Base-by-base conservation (phyloP, 2,888 invertebrate genomes). In the Cantharis flavilabris region DNA sequence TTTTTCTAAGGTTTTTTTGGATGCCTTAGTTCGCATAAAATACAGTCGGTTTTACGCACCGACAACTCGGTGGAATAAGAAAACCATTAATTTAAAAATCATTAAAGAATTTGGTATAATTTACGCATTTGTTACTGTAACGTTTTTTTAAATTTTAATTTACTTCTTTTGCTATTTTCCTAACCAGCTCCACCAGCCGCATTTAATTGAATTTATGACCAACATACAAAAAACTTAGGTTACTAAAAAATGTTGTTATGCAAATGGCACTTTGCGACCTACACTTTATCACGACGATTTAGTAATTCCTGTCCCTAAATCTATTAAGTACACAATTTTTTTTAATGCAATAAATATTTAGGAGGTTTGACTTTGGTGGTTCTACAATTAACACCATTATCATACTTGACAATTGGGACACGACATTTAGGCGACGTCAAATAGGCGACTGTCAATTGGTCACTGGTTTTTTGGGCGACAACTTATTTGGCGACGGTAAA, bases 1-100 rank as follows among this genome's bases (percentile, higher is more conserved):
- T 73, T 73, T 73, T 73, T 73, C 26, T 72, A 72, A 72, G 72
- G 72, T 64, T 30, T 64, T 20, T 72, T 28, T 28, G 64, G 64
- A 65, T 67, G 16, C 30, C 18, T 65, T 64, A 63, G 64, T 64
- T 72, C 72, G 63, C 64, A 72, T 72, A 72, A 72, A 72, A 72
- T 72, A 16, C 72, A 16, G 72, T 18, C 26, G 72, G 72, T 28
- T 30, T 30, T 65, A 64, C 72, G 72, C 16, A 70, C 49, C 28
- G 63, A 26, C 64, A 16, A 13, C 26, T 23, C 26, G n/a, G 62
- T 14, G 28, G 26, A 71, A 30, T 64, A 72, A 26, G 18, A 62
- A 64, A 28, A 64, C 26, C 72, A 72, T 72, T 72, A 72, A 72
- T 64, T 72, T 64, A 5, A 28, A 62, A 33, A 64, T 49, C n/a